phyloP scores from a whole-genome alignment of 2,888 invertebrate species.

The Aquatica leii region DNA sequence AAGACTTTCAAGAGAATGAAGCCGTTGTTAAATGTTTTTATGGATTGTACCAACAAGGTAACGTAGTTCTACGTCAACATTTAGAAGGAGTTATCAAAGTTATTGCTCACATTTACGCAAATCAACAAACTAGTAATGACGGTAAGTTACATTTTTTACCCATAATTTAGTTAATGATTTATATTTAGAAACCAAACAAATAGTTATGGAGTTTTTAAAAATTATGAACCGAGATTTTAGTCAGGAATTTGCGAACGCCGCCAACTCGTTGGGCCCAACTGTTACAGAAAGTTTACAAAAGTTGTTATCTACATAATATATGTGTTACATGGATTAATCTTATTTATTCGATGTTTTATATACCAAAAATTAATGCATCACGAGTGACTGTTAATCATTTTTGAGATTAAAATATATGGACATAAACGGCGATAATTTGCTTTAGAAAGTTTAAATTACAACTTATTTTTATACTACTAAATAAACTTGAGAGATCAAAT shows the following conservation, averaged over 20 bases:
- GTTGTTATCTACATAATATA: slow-evolving; percentile 38
- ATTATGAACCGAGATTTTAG: slow-evolving; percentile 66
- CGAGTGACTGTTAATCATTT: no score
- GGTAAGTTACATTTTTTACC: slow-evolving; percentile 58
- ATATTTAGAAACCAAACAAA: slow-evolving; percentile 62
- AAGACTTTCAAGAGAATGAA: slow-evolving; percentile 78
- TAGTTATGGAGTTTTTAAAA: slow-evolving; percentile 65
- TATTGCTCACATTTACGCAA: slow-evolving; percentile 65
- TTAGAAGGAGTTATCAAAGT: slow-evolving; percentile 66
- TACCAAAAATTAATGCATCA: no score
- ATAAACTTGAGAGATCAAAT: no score
- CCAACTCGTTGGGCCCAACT: slow-evolving; percentile 58
- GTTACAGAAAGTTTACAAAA: slow-evolving; percentile 53
- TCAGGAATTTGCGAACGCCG: slow-evolving; percentile 64
- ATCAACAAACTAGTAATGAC: slow-evolving; percentile 64
- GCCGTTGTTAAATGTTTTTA: slow-evolving; percentile 73
- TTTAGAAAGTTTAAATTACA: no score
- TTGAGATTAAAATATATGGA: no score
- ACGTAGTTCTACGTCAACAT: slow-evolving; percentile 64
- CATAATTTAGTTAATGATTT: slow-evolving; percentile 24
- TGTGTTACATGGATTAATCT: no score
- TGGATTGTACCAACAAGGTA: slow-evolving; percentile 69
- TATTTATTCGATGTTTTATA: no score
- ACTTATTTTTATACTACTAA: no score
- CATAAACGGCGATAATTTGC: no score